Conservation (phyloP, 1,140 invertebrate species). For the Ridgeia piscesae region DNA sequence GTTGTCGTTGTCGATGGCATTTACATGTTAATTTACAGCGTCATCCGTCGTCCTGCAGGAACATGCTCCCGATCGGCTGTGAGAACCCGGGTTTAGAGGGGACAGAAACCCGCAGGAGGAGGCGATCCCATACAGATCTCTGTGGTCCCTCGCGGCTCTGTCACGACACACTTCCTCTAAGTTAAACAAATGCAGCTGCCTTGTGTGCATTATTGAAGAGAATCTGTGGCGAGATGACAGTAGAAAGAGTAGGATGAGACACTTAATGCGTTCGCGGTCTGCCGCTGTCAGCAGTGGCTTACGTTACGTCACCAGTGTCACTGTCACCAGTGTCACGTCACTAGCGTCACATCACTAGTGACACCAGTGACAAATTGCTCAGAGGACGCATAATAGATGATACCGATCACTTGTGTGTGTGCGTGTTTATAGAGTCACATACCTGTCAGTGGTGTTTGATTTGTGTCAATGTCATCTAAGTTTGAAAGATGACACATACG, state of each 20-base stretch:
- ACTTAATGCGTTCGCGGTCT: not conserved
- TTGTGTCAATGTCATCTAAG: not conserved
- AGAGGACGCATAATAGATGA: not conserved
- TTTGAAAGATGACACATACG: not conserved
- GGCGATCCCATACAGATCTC: not conserved
- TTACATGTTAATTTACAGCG: not conserved
- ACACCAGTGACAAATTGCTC: not conserved
- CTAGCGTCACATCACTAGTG: not conserved
- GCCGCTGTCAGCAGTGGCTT: not conserved
- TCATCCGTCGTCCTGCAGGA: not conserved
- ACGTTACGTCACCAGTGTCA: too few relatives aligned
- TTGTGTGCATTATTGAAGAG: not conserved
- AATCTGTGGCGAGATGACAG: not conserved
- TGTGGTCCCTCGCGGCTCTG: not conserved
- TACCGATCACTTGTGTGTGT: not conserved
- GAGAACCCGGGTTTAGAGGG: not conserved
- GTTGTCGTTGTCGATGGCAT: not conserved
- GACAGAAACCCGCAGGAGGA: not conserved
- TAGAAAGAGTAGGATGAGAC: not conserved
- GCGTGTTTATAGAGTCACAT: not conserved
- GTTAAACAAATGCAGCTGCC: not conserved
- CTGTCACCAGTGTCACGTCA: too few relatives aligned
- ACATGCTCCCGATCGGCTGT: not conserved
- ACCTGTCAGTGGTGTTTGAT: not conserved
- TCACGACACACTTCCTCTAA: not conserved